Evolutionary conservation across 1,140 invertebrate species (phyloP), one percentile per base, ranked within the genome.

Genomic region (Neodiprion lecontei): DNA sequence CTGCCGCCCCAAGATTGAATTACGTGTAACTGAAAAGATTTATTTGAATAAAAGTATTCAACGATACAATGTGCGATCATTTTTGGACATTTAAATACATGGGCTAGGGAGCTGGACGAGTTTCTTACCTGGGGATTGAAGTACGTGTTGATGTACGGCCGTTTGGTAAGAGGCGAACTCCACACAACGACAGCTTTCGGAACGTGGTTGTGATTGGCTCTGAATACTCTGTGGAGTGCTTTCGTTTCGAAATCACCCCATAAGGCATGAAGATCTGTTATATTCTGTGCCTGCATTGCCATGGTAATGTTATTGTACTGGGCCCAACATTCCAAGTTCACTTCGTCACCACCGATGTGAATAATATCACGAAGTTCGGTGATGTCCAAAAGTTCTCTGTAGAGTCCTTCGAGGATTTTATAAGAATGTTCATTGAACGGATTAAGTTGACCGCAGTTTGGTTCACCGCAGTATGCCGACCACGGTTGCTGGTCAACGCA

Each of bases 321-420:
- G 9, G 90, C 89, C 94, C 94, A 95, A 76, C 94, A 95, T n/a
- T 93, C 92, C 1, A 93, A 83, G 82, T 92, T 89, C 61, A 95
- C 94, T 89, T 97, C 96, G 87, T 97, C 96, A 4, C 95, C 96
- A 11, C 96, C 96, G 89, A 96, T 92, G 78, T 97, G 96, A 1
- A 92, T 87, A 1, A 96, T 88, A 81, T 96, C 95, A 0, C 85
- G 84, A 17, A 87, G 76, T 70, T 86, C 86, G 1, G 88, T 89
- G 4, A 88, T 69, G 8, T 87, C 87, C 50, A 88, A 70, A 1
- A 88, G 67, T 48, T 88, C 87, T 53, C 88, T 85, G 76, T 94
- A 95, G 1, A 96, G 84, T 48, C 92, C 89, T 71, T 91, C 88
- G 9, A 96, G 84, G 3, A 96, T 91, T 9, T 88, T 85, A 81